Percentiles rank a stretch among this genome's conserved stretches.
Evolutionary conservation across 23 tunicate genomes (phyloP).

Genomic region (Pegea sp.): DNA sequence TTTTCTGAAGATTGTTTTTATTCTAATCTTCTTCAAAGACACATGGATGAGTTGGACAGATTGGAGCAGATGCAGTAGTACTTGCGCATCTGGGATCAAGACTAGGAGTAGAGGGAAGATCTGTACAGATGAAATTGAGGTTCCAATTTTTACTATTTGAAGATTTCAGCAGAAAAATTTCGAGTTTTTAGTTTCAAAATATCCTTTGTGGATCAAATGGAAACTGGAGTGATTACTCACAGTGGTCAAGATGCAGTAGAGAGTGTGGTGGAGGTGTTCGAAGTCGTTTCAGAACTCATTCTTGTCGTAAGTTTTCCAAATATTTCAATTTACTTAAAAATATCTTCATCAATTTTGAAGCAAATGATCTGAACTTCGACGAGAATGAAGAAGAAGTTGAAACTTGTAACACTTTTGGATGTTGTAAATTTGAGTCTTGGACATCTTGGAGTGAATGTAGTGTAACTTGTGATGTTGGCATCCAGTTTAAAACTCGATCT

Average conservation of each 20-base stretch:
- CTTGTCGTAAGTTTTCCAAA: conserved; percentile 86
- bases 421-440: conserved; percentile 58
- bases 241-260: conserved; percentile 42
- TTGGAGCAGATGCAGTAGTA: conserved; percentile 39
- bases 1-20: no score
- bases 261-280: conserved; percentile 42
- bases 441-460: conserved; percentile 55
- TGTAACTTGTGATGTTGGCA: conserved; percentile 53
- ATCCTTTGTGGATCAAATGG: conserved; percentile 50
- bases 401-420: conserved; percentile 27
- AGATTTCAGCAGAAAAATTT: no score
- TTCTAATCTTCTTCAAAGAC: no score
- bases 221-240: conserved; percentile 59
- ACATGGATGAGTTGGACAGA: conserved; percentile 19
- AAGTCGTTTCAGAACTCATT: conserved; percentile 53
- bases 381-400: conserved; percentile 4
- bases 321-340: no score
- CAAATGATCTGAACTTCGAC: no score
- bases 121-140: conserved; percentile 35
- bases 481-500: conserved; percentile 5
- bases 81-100: conserved; percentile 46
- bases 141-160: no score
- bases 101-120: conserved; percentile 17
- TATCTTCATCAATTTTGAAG: no score
- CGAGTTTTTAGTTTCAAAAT: no score